These are phyloP conservation scores for Lathronympha strigana DNA, from an alignment of 2,888 invertebrate species.

Conservation along the genomic window DNA sequence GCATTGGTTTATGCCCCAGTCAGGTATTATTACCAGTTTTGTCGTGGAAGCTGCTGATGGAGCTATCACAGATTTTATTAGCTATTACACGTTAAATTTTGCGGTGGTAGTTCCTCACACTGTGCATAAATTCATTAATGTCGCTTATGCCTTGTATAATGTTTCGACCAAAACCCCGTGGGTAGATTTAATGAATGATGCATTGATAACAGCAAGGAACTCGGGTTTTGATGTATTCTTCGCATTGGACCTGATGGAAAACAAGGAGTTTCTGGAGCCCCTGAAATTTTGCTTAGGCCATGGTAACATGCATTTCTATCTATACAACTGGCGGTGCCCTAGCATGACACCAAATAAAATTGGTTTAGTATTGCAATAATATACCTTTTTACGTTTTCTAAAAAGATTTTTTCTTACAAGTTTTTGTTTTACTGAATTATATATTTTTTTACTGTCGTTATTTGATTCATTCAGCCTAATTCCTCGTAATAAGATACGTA, in stretches of 20 bases:
- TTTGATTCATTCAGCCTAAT: too few relatives aligned
- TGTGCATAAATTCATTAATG: conserved; percentile 95
- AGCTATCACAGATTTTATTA: conserved; percentile 95
- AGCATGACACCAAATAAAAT: conserved; percentile 94
- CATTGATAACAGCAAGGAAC: conserved; percentile 97
- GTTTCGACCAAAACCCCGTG: conserved; percentile 94
- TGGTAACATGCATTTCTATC: conserved; percentile 99
- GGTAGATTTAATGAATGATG: conserved; percentile 97
- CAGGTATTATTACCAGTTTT: conserved; percentile 97
- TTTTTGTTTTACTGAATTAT: too few relatives aligned
- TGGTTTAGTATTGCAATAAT: conserved; percentile 90
- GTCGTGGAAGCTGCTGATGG: conserved; percentile 91
- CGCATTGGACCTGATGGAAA: conserved; percentile 99
- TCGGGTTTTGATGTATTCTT: conserved; percentile 99
- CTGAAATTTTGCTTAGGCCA: conserved; percentile 99
- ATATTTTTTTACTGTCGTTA: too few relatives aligned
- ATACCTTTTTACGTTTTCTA: conserved; percentile 44
- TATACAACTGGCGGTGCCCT: conserved; percentile 99
- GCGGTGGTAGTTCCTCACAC: conserved; percentile 99
- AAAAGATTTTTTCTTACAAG: too few relatives aligned
- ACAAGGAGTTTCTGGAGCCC: conserved; percentile 96
- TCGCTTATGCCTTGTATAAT: conserved; percentile 99
- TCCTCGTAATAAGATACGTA: too few relatives aligned
- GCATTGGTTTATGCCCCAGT: conserved; percentile 97
- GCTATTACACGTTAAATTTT: conserved; percentile 99